Percentiles rank a stretch among this genome's conserved stretches.
These are phyloP conservation scores for Geophilus truncorum DNA, from an alignment of 2,888 invertebrate species.

Conservation along the genomic window DNA sequence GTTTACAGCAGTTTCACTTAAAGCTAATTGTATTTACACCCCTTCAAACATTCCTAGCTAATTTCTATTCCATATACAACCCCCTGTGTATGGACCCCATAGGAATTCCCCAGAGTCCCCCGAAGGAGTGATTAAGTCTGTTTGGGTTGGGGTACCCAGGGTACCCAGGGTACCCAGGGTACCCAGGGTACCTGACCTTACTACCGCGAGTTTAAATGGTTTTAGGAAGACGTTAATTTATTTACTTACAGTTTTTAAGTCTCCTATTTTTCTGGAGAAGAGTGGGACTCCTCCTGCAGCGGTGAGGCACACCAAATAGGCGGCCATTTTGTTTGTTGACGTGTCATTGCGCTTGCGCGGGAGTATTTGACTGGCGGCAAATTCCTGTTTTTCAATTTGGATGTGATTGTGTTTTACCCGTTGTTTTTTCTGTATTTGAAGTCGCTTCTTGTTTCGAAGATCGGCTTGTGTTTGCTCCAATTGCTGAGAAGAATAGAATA, in stretches of 20 bases:
- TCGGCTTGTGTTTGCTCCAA: background rate
- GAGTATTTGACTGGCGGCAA: background rate
- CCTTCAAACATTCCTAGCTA: too few relatives aligned
- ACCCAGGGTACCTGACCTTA: background rate
- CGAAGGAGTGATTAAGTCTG: background rate
- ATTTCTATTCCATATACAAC: background rate
- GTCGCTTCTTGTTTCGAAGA: background rate
- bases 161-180: too few relatives aligned
- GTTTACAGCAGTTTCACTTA: too few relatives aligned
- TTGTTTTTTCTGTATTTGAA: background rate
- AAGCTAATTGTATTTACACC: too few relatives aligned
- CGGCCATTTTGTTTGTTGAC: slow-evolving; percentile 59
- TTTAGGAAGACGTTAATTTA: background rate
- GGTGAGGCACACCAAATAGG: slow-evolving; percentile 74
- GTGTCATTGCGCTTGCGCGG: slow-evolving; percentile 1
- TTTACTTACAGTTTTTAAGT: slow-evolving; percentile 56
- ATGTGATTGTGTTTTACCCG: background rate
- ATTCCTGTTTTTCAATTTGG: background rate
- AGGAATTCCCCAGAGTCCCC: background rate
- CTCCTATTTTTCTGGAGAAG: slow-evolving; percentile 77
- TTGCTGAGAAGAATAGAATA: background rate
- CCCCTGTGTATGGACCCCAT: background rate
- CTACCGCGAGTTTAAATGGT: background rate
- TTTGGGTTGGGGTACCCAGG: too few relatives aligned
- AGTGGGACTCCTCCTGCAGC: slow-evolving; percentile 81